Evolutionary conservation across 2,113 vertebrate species (phyloP), one percentile per base, ranked within the genome.

Genomic region (Irena cyanogastra): DNA sequence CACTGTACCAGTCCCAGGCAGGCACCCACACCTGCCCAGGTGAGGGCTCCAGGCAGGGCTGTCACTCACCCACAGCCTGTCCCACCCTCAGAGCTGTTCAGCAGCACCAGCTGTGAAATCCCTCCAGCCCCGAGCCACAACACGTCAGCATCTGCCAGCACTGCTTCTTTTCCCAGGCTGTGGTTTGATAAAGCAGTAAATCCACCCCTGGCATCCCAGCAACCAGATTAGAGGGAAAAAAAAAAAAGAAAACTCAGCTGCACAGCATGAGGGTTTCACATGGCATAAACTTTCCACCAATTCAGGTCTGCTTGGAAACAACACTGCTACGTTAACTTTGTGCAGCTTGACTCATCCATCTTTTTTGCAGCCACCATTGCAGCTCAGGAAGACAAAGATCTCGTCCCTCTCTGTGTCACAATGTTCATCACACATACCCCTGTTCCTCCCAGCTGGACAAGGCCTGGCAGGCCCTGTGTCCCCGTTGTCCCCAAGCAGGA

Each of bases 291-390:
- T 59, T 57, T 16, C 47, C 30, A 70, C 7, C 11, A 35, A 20
- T 88, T 79, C 57, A 63, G 18, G 30, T 92, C 47, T 71, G 27
- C 69, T 85, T 68, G 54, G 78, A 66, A 94, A 79, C 1, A 1
- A 23, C 50, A 41, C 47, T 19, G 45, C 28, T 60, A 13, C 1
- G 1, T 77, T 81, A 37, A 53, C 20, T 50, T 63, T 14, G 22
- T 60, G 60, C 65, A 66, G 4, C 20, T 50, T 14, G 18, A 50
- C 49, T 39, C 0, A 0, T 19, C 5, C n/a, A 8, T 50, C 39
- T 10, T 31, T 74, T 50, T n/a, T 30, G 31, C 41, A 59, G 66
- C 31, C 2, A 5, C 20, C 1, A 0, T 1, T 82, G 61, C 54
- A 57, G 49, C n/a, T 64, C 26, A 45, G 59, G 35, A 88, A 83